Evolutionary conservation across 2,888 invertebrate genomes (phyloP).

Genomic region (Tetragonula carbonaria): DNA sequence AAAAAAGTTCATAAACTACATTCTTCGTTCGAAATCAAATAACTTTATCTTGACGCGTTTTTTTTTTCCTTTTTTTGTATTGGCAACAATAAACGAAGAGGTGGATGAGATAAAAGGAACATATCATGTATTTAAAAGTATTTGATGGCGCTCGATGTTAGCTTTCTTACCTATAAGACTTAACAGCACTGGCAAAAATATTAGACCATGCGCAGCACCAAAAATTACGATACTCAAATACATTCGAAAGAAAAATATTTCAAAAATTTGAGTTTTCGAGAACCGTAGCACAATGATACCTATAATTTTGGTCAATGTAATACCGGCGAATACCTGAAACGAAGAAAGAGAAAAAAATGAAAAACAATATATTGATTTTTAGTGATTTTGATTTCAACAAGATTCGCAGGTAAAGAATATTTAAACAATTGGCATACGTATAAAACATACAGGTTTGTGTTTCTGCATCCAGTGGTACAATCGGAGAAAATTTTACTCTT

Average conservation of each 20-base stretch:
- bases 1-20: no score
- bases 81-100: no score
- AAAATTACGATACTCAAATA: constrained; percentile 96
- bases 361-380: not conserved
- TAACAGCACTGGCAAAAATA: constrained; percentile 95
- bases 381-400: no score
- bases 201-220: constrained; percentile 95
- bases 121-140: not conserved
- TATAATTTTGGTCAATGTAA: constrained; percentile 97
- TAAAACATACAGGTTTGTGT: no score
- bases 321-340: constrained; percentile 93
- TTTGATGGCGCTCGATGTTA: not conserved
- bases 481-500: no score
- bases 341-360: not conserved
- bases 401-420: not conserved
- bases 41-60: no score
- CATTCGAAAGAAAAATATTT: constrained; percentile 98
- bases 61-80: no score
- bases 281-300: constrained; percentile 96
- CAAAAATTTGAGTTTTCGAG: constrained; percentile 96
- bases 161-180: constrained; percentile 88
- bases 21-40: no score
- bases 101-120: no score
- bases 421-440: no score
- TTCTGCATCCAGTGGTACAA: no score